A percentile compares a stretch with the other conserved stretches of the same genome.
Evolutionary conservation across 1,140 invertebrate genomes (phyloP).

Genomic region (Bombus affinis): DNA sequence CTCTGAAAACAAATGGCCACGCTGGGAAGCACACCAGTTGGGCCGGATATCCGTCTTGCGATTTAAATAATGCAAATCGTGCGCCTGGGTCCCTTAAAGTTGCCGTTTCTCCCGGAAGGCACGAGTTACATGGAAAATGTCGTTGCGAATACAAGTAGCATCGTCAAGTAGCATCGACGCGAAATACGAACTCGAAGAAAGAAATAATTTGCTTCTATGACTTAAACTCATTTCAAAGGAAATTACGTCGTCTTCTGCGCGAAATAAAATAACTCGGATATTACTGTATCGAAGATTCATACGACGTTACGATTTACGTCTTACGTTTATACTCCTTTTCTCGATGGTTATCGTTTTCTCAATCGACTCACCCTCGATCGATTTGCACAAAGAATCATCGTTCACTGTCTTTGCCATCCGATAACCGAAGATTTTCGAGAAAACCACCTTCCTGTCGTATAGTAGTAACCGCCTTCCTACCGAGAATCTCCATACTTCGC

Average conservation of each 20-base stretch:
- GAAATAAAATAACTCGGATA: no score
- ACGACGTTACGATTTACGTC: no score
- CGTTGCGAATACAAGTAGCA: background rate
- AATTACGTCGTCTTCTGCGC: no score
- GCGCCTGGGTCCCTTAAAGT: background rate
- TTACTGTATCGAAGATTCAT: no score
- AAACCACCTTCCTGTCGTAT: background rate
- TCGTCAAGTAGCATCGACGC: no score
- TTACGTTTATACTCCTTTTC: background rate
- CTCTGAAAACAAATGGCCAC: slow-evolving; percentile 5
- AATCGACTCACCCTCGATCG: background rate
- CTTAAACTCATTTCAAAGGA: no score
- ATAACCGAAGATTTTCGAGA: background rate
- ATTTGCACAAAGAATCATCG: background rate
- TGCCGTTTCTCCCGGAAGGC: background rate
- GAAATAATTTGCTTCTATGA: no score
- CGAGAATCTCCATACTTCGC: no score
- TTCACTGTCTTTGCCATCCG: background rate
- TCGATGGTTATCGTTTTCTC: background rate
- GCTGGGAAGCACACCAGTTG: slow-evolving; percentile 14
- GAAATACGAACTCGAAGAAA: no score
- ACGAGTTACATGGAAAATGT: background rate
- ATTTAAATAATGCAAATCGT: slow-evolving; percentile 39
- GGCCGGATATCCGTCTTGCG: background rate
- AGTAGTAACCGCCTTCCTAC: no score